phyloP scores from a whole-genome alignment of 2,888 invertebrate species.

The Siphonodentalium dalli region DNA sequence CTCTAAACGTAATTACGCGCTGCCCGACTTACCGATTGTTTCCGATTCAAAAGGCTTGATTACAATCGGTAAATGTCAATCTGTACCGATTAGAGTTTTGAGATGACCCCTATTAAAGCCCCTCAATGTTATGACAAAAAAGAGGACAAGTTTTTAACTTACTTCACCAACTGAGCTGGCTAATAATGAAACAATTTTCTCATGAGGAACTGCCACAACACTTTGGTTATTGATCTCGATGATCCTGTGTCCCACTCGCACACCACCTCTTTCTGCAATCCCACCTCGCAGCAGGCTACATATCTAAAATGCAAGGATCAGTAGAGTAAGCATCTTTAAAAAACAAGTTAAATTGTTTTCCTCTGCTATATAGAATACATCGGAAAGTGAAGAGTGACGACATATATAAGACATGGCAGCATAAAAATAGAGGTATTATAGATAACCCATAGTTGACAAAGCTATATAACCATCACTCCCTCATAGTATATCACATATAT shows the following conservation, averaged over 20 bases:
- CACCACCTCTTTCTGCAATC: constrained; percentile 98
- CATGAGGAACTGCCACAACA: constrained; percentile 99
- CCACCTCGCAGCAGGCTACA: constrained; percentile 97
- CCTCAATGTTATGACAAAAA: too few species aligned
- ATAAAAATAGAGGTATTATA: background rate
- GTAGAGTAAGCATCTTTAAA: background rate
- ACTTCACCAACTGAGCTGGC: constrained; percentile 99
- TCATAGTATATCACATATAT: too few species aligned
- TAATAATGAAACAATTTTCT: constrained; percentile 97
- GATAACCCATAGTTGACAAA: too few species aligned
- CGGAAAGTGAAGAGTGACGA: background rate
- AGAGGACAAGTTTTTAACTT: constrained; percentile 45
- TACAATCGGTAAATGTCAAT: too few species aligned
- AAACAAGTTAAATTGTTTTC: background rate
- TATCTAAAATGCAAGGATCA: constrained; percentile 73
- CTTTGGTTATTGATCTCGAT: constrained; percentile 99
- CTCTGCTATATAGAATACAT: background rate
- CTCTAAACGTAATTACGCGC: too few species aligned
- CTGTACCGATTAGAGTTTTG: too few species aligned
- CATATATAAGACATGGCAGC: background rate
- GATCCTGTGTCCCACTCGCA: constrained; percentile 97
- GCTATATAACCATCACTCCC: too few species aligned
- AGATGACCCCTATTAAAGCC: too few species aligned
- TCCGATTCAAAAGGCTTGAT: too few species aligned
- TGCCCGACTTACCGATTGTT: too few species aligned